phyloP scores from a whole-genome alignment of 2,113 vertebrate genomes.

The Rhineura floridana region DNA sequence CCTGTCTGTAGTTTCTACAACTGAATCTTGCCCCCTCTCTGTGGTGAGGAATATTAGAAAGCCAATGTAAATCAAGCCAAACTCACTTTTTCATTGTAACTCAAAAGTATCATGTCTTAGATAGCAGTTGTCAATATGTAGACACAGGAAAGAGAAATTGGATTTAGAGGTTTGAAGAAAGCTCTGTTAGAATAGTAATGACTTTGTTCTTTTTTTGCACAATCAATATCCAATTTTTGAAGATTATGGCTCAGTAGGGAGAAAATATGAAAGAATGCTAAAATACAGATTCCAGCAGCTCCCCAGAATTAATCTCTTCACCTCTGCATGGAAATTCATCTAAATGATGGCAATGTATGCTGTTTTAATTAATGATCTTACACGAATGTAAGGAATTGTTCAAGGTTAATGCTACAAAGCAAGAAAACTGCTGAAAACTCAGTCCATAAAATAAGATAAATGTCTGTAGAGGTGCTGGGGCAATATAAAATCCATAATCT shows the following conservation, averaged over 20 bases:
- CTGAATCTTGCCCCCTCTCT: neutral
- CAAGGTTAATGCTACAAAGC: constrained; percentile 4
- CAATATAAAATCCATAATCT: neutral
- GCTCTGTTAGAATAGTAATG: neutral
- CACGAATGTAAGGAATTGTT: constrained; percentile 11
- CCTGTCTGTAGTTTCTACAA: neutral
- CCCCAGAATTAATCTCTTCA: constrained; percentile 10
- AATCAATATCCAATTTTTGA: neutral
- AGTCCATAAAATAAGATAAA: neutral
- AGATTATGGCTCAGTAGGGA: neutral
- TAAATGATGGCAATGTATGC: constrained; percentile 1
- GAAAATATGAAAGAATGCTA: neutral
- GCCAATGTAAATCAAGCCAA: neutral
- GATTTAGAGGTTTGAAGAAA: neutral
- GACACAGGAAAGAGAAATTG: neutral
- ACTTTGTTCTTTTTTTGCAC: neutral
- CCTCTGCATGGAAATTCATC: neutral
- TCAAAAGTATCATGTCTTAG: neutral
- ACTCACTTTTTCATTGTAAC: neutral
- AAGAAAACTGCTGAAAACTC: constrained; percentile 5
- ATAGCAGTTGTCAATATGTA: neutral
- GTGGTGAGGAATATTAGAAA: neutral
- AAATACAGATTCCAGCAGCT: neutral
- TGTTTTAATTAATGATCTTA: constrained; percentile 10
- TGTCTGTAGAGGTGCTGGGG: neutral